Percentiles rank a stretch among this genome's conserved stretches.
Conservation (phyloP, 2,113 vertebrate species). For the Tringa solitaria region DNA sequence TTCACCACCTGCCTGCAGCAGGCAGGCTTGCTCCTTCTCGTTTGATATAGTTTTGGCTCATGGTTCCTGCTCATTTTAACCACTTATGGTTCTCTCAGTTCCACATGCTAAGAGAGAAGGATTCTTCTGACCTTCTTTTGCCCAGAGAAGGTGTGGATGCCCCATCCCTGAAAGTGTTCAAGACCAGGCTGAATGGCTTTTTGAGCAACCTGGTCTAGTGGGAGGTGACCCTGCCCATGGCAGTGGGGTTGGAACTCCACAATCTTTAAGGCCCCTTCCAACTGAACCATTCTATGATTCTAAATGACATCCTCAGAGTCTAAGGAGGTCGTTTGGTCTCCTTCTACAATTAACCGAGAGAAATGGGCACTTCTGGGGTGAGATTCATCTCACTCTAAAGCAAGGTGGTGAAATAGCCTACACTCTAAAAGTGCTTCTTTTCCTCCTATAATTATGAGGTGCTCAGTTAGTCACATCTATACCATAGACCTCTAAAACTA, state of each 20-base stretch:
- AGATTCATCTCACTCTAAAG: not conserved
- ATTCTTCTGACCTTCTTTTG: not conserved
- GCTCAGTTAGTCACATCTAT: not conserved
- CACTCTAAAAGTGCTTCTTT: not conserved
- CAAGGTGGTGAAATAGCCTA: not conserved
- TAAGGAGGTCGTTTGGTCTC: not conserved
- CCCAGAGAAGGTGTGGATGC: no score
- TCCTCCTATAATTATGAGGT: not conserved
- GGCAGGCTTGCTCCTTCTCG: not conserved
- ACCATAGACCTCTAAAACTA: not conserved
- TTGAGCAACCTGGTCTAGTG: no score
- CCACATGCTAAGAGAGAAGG: not conserved
- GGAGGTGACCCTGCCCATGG: no score
- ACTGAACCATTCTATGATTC: no score
- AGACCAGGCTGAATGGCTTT: no score
- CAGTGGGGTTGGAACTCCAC: no score
- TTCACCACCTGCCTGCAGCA: constrained; percentile 16
- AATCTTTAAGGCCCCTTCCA: no score
- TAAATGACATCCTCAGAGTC: fast-evolving
- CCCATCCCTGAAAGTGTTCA: no score
- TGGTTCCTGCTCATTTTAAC: not conserved
- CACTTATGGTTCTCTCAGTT: not conserved
- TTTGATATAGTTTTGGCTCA: not conserved
- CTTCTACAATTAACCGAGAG: not conserved
- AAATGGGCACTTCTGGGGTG: not conserved